These are phyloP conservation scores for Camelus dromedarius DNA, from an alignment of 2,113 vertebrate genomes.

Conservation along the genomic window DNA sequence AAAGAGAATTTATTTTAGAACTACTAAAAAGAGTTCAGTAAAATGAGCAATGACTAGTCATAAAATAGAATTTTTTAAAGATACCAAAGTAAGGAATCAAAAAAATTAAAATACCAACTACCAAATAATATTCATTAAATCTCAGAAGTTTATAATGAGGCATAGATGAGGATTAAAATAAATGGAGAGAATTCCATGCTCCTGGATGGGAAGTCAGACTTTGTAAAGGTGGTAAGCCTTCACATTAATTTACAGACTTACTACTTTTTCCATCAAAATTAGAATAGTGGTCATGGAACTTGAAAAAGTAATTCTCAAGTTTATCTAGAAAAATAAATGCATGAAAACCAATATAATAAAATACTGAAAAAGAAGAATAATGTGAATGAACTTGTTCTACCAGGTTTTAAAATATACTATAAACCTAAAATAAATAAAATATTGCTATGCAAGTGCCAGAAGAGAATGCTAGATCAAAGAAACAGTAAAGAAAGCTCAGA, in stretches of 20 bases:
- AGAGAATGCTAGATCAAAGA: conserved; percentile 64
- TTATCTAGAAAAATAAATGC: conserved; percentile 50
- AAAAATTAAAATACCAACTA: not conserved
- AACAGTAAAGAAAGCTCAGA: not conserved
- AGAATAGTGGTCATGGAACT: conserved; percentile 40
- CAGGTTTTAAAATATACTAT: conserved; percentile 61
- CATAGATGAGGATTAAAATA: not conserved
- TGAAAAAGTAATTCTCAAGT: conserved; percentile 55
- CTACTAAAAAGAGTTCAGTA: conserved; percentile 42
- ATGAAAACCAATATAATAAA: conserved; percentile 60
- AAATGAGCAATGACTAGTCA: not conserved
- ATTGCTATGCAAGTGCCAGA: conserved; percentile 41
- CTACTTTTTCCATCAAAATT: conserved; percentile 60
- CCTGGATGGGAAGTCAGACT: not conserved
- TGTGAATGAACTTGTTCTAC: conserved; percentile 33
- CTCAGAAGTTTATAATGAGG: conserved; percentile 18
- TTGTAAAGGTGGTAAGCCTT: not conserved
- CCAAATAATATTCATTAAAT: not conserved
- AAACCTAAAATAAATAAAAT: conserved; percentile 64
- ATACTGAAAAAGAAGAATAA: conserved; percentile 53
- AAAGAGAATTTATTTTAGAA: conserved; percentile 34
- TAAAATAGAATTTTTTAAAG: not conserved
- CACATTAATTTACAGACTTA: not conserved
- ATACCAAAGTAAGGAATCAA: conserved; percentile 1
- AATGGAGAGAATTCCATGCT: not conserved